A percentile compares a stretch with the other conserved stretches of the same genome.
phyloP scores from a whole-genome alignment of 2,888 invertebrate genomes.

The Fragum whitleyi region DNA sequence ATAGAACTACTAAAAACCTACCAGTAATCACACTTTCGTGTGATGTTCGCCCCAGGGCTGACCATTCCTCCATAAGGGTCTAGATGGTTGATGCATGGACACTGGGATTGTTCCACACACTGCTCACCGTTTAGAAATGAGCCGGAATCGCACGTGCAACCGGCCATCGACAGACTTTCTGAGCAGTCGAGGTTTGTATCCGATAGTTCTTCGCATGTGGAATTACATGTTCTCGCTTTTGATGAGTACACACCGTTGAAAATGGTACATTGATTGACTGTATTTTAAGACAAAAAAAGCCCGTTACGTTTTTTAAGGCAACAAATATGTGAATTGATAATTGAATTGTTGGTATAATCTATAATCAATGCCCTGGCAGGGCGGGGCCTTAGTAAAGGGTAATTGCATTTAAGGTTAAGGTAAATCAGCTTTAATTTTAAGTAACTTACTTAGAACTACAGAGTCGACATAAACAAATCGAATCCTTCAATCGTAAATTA shows the following conservation, averaged over 20 bases:
- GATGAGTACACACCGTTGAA: background rate
- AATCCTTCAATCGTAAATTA: too few species aligned
- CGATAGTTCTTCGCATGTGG: background rate
- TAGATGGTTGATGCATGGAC: background rate
- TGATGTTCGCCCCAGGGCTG: background rate
- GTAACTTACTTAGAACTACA: background rate
- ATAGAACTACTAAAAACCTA: too few species aligned
- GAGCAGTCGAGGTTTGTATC: background rate
- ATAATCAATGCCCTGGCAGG: too few species aligned
- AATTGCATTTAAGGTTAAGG: too few species aligned
- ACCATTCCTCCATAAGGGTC: background rate
- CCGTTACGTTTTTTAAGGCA: background rate
- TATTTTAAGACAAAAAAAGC: background rate
- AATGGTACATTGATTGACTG: background rate
- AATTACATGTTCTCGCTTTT: background rate
- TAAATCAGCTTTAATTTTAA: too few species aligned
- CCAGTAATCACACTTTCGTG: slow-evolving; percentile 9
- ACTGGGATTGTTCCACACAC: background rate
- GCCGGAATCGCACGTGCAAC: background rate
- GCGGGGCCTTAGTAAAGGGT: too few species aligned
- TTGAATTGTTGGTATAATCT: too few species aligned
- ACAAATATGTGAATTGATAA: too few species aligned
- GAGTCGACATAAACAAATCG: background rate
- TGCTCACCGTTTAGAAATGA: background rate
- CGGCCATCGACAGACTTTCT: background rate